Evolutionary conservation across 1,140 invertebrate genomes (phyloP).

Genomic region (Bicyclus anynana): DNA sequence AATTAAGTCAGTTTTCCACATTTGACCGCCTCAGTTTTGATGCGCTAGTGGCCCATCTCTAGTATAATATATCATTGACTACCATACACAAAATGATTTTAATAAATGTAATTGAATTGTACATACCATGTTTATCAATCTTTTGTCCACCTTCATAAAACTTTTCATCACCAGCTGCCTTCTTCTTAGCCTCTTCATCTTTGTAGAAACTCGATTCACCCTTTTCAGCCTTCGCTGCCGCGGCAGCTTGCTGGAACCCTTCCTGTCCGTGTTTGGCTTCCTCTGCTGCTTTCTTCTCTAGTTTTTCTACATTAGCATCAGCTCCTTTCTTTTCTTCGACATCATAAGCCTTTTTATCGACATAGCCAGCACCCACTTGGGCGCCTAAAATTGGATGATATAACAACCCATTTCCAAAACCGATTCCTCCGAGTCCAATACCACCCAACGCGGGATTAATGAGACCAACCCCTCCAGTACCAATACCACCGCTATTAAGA

Average conservation of each 20-base stretch:
- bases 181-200: slow-evolving; percentile 77
- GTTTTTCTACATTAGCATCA: slow-evolving; percentile 75
- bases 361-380: slow-evolving; percentile 72
- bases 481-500: slow-evolving; percentile 40
- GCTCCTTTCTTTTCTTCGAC: slow-evolving; percentile 76
- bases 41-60: no score
- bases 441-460: slow-evolving; percentile 51
- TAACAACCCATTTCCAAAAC: slow-evolving; percentile 51
- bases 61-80: no score
- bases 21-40: no score
- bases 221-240: slow-evolving; percentile 72
- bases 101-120: no score
- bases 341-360: slow-evolving; percentile 77
- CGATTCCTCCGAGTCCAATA: slow-evolving; percentile 52
- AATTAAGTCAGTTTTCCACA: no score
- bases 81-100: no score
- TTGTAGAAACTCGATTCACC: slow-evolving; percentile 78
- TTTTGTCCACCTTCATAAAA: slow-evolving; percentile 76
- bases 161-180: slow-evolving; percentile 78
- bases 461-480: slow-evolving; percentile 40
- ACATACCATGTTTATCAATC: slow-evolving; percentile 77
- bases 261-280: slow-evolving; percentile 74
- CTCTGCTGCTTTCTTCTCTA: slow-evolving; percentile 74
- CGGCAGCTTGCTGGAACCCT: slow-evolving; percentile 74
- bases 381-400: slow-evolving; percentile 52